Evolutionary conservation across 2,113 vertebrate genomes (phyloP), one percentile per base, ranked within the genome.

Genomic region (Salvelinus alpinus): DNA sequence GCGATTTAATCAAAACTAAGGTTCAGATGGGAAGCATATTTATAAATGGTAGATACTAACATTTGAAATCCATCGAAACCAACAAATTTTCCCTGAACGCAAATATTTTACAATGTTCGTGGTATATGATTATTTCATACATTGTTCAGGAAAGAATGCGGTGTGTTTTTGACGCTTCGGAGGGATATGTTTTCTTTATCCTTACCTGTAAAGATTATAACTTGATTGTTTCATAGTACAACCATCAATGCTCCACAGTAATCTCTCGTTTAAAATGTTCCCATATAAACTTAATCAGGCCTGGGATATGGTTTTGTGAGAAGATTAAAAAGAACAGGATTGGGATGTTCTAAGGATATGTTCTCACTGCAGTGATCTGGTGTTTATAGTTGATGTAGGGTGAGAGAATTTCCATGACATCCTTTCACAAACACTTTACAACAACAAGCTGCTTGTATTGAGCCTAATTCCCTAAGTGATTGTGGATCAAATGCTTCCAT

Each of bases 381-480:
- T 62, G 27, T 73, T 78, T 34, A 69, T 57, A 34, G 31, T 62
- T 65, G 29, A 44, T 34, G 34, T 44, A 24, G n/a, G 59, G 59
- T 60, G 12, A 20, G n/a, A 60, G 14, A 60, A 60, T 20, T 1
- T 22, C 20, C n/a, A 24, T 62, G 59, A 24, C 59, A 62, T 62
- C 6, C 8, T 22, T 22, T 62, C 18, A n/a, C 59, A 62, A 62
- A 62, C 59, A 62, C 18, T 22, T 62, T 16, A 62, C 59, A 22
- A 62, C 18, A 8, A 11, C 59, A 9, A 9, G 18, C 54, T 4
- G 54, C 20, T 57, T 57, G 54, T 57, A 44, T 44, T 44, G 38
- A 62, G n/a, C 59, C 5, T 62, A 22, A 2, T 24, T 22, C 7
- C 8, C 11, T 3, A 62, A 62, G 3, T 2, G 59, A n/a, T 5